Percentiles rank a stretch among this genome's conserved stretches.
phyloP scores from a whole-genome alignment of 2,113 vertebrate species.

The Phylloscopus trochilus region DNA sequence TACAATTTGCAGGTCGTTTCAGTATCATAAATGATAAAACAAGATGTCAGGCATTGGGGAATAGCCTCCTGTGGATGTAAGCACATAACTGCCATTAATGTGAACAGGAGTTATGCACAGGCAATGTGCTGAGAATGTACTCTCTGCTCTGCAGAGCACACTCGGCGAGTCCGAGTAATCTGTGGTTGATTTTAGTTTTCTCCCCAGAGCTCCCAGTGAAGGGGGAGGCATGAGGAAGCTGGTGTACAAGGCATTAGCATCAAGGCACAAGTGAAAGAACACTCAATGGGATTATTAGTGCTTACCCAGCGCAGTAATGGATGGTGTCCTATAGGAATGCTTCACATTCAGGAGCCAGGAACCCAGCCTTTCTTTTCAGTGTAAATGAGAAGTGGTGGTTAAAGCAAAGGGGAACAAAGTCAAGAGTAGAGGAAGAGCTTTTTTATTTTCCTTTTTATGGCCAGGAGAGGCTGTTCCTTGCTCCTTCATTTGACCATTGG shows the following conservation, averaged over 20 bases:
- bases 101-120: background rate
- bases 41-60: background rate
- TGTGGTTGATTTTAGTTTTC: slow-evolving; percentile 37
- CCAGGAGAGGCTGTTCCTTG: background rate
- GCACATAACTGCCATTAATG: background rate
- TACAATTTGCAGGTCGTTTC: background rate
- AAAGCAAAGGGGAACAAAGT: background rate
- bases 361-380: background rate
- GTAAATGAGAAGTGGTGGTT: background rate
- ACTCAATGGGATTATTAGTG: slow-evolving; percentile 16
- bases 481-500: background rate
- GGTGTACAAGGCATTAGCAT: slow-evolving; percentile 14
- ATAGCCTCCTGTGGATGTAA: background rate
- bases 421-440: background rate
- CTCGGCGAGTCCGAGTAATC: slow-evolving; percentile 7
- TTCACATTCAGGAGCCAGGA: background rate
- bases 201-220: slow-evolving; percentile 13
- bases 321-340: background rate
- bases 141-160: background rate
- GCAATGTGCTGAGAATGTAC: background rate
- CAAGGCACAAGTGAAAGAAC: background rate
- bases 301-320: slow-evolving; percentile 4
- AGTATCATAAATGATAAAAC: background rate
- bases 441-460: background rate
- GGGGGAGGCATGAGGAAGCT: slow-evolving; percentile 17